A percentile compares a stretch with the other conserved stretches of the same genome.
Evolutionary conservation across 2,797 vertebrate species (phyloP).

Genomic region (Sebastes goodei): DNA sequence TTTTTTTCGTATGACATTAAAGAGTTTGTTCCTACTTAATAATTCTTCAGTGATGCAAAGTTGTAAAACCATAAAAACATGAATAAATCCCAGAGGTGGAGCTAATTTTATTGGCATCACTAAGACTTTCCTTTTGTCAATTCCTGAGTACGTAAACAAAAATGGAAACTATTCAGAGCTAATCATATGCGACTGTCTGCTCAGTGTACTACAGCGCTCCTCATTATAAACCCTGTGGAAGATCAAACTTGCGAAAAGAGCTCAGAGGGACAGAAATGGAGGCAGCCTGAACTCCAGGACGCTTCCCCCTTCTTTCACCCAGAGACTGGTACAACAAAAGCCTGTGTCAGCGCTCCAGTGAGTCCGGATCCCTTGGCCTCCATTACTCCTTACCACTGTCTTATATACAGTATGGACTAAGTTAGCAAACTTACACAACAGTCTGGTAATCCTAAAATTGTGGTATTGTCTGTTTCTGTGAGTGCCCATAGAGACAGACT

Average conservation of each 20-base stretch:
- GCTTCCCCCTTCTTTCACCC: constrained; percentile 18
- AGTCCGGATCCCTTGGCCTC: constrained; percentile 65
- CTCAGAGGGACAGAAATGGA: not conserved
- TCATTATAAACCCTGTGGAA: not conserved
- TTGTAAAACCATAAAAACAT: constrained; percentile 17
- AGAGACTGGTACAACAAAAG: constrained; percentile 46
- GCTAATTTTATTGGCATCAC: not conserved
- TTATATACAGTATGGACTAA: constrained; percentile 20
- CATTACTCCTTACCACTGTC: constrained; percentile 57
- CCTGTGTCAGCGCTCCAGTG: constrained; percentile 69
- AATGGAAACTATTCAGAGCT: not conserved
- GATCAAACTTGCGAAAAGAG: not conserved
- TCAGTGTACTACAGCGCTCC: not conserved
- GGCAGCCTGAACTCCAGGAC: constrained; percentile 18
- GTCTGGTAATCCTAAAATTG: not conserved
- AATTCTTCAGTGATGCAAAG: constrained; percentile 20
- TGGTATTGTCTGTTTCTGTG: constrained; percentile 8
- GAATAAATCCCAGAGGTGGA: not conserved
- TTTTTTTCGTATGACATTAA: not conserved
- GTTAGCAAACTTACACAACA: constrained; percentile 30
- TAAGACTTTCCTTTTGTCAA: not conserved
- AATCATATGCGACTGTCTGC: not conserved
- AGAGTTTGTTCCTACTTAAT: constrained; percentile 3
- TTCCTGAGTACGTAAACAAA: not conserved
- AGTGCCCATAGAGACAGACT: constrained; percentile 49